Percentiles rank a stretch among this genome's conserved stretches.
Conservation (phyloP, 2,888 invertebrate genomes). For the Protonemura montana region DNA sequence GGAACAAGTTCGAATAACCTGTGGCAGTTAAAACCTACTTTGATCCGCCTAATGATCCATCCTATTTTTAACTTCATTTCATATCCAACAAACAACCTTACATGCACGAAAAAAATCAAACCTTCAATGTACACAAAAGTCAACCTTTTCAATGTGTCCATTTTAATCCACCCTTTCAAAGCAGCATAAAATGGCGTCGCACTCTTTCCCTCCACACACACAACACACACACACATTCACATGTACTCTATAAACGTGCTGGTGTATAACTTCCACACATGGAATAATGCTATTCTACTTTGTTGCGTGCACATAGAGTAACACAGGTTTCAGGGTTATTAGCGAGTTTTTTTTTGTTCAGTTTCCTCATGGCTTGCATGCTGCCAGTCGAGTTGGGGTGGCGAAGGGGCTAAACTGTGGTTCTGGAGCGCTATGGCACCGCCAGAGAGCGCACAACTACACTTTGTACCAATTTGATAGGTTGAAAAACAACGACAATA, state of each 20-base stretch:
- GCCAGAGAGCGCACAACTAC: too few relatives aligned
- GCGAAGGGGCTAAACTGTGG: background rate
- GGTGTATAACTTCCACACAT: background rate
- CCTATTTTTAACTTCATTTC: background rate
- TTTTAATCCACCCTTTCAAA: background rate
- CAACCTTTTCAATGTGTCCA: constrained; percentile 2
- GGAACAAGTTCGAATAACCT: background rate
- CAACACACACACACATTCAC: background rate
- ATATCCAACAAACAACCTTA: background rate
- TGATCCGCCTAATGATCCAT: background rate
- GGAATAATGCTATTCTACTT: background rate
- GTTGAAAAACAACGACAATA: too few relatives aligned
- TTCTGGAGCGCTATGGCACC: background rate
- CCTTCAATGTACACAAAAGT: background rate
- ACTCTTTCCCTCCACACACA: background rate
- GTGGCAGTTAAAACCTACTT: background rate
- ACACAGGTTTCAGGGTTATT: background rate
- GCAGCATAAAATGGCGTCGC: background rate
- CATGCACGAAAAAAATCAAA: background rate
- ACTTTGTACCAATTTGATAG: too few relatives aligned
- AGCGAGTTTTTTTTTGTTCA: background rate
- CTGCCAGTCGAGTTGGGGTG: background rate
- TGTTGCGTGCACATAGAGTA: background rate
- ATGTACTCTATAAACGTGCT: background rate
- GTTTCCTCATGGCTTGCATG: background rate